Conservation (phyloP, 1,140 invertebrate species). For the Drosophila truncata region DNA sequence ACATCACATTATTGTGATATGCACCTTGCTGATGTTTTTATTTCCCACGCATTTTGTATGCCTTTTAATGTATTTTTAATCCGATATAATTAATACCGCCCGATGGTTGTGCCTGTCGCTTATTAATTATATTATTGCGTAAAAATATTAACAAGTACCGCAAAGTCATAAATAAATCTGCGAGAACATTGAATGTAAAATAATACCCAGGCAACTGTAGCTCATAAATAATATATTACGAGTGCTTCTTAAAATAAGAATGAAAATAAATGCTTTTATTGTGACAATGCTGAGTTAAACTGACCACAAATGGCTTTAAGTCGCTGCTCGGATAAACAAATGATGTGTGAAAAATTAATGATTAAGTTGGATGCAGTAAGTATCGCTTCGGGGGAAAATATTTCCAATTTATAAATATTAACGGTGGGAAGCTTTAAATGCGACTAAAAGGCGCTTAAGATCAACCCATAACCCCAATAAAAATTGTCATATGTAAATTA, state of each 20-base stretch:
- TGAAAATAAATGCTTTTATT: conserved; percentile 41
- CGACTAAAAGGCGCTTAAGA: neutral
- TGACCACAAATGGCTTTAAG: conserved; percentile 56
- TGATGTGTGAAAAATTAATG: conserved; percentile 63
- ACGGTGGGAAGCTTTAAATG: neutral
- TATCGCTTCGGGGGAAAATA: neutral
- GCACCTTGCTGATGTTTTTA: conserved; percentile 43
- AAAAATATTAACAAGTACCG: conserved; percentile 61
- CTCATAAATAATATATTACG: conserved; percentile 65
- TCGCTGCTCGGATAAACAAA: conserved; percentile 53
- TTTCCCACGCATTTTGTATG: conserved; percentile 33
- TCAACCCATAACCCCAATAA: neutral
- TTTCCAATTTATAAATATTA: neutral
- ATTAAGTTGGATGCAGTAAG: neutral
- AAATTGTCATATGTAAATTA: neutral
- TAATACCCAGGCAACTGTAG: conserved; percentile 5
- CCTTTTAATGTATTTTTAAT: conserved; percentile 56
- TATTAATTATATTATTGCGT: conserved; percentile 65
- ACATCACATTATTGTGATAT: conserved; percentile 19
- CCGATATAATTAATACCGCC: conserved; percentile 55
- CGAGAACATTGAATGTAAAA: conserved; percentile 47
- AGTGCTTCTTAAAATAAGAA: conserved; percentile 37
- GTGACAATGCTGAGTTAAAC: conserved; percentile 16
- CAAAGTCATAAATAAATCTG: conserved; percentile 75
- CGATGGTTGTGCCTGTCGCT: conserved; percentile 15